These are phyloP conservation scores for Caenorhabditis zanzibari DNA, from an alignment of 2,888 invertebrate genomes.

Conservation along the genomic window DNA sequence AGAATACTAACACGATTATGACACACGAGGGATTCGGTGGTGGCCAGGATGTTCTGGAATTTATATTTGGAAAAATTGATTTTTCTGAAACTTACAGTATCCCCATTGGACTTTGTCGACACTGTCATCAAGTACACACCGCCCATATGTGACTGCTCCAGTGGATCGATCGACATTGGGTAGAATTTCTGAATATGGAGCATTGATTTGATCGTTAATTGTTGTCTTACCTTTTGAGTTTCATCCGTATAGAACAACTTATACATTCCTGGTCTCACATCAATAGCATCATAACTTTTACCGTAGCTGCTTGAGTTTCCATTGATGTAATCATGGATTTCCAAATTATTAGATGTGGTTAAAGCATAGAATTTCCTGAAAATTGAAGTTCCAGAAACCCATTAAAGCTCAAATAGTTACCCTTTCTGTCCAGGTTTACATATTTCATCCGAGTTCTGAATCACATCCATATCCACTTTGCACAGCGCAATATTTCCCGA, in stretches of 20 bases:
- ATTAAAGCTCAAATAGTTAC: not conserved
- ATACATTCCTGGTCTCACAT: slow-evolving; percentile 62
- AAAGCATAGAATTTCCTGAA: slow-evolving; percentile 49
- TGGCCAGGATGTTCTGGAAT: slow-evolving; percentile 36
- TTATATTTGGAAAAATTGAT: too few relatives aligned
- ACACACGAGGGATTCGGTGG: slow-evolving; percentile 63
- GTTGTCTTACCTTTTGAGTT: slow-evolving; percentile 15
- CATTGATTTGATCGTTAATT: not conserved
- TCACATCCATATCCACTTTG: slow-evolving; percentile 10
- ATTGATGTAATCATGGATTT: slow-evolving; percentile 36
- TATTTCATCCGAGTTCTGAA: slow-evolving; percentile 10
- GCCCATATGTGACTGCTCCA: slow-evolving; percentile 58
- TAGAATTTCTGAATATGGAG: slow-evolving; percentile 39
- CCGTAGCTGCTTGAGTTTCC: slow-evolving; percentile 21
- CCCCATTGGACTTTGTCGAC: slow-evolving; percentile 27
- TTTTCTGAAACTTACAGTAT: slow-evolving; percentile 25
- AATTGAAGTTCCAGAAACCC: not conserved
- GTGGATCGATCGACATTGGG: slow-evolving; percentile 1
- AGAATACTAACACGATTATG: slow-evolving; percentile 72
- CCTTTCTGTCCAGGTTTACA: slow-evolving; percentile 48
- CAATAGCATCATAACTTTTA: slow-evolving; percentile 30
- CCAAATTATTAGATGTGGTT: not conserved
- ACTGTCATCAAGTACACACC: slow-evolving; percentile 58
- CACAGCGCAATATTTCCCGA: slow-evolving; percentile 56
- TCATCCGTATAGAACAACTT: slow-evolving; percentile 32